Percentiles rank a stretch among this genome's conserved stretches.
phyloP scores from a whole-genome alignment of 1,140 invertebrate species.

The Physella acuta region DNA sequence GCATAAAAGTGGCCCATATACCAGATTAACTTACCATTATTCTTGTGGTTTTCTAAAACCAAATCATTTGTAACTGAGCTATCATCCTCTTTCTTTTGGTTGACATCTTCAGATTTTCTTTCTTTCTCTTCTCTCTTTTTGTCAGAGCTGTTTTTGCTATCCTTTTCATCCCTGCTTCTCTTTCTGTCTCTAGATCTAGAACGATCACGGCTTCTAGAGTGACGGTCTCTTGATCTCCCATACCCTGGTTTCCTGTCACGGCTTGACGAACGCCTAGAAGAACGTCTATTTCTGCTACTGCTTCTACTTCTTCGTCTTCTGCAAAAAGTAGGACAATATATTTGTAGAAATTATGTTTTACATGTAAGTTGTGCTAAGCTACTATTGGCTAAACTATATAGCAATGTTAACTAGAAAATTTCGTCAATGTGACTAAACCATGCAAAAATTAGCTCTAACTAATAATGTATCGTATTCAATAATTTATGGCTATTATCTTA shows the following conservation, averaged over 20 bases:
- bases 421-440: no score
- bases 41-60: not conserved
- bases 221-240: slow-evolving; percentile 16
- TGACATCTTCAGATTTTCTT: not conserved
- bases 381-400: no score
- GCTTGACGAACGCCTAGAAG: slow-evolving; percentile 18
- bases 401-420: no score
- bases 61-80: not conserved
- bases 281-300: not conserved
- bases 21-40: no score
- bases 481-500: no score
- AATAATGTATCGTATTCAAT: no score
- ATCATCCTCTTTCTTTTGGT: not conserved
- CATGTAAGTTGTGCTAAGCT: no score
- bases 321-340: no score
- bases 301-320: slow-evolving; percentile 4
- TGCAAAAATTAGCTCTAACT: no score
- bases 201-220: slow-evolving; percentile 17
- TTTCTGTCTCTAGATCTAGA: slow-evolving; percentile 29
- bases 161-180: slow-evolving; percentile 26
- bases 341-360: no score
- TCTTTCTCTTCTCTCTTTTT: slow-evolving; percentile 25
- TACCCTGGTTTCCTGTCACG: slow-evolving; percentile 19
- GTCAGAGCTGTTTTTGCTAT: slow-evolving; percentile 3
- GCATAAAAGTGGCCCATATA: no score